Conservation (phyloP, 1,140 invertebrate genomes). For the Heliconius eleuchia region DNA sequence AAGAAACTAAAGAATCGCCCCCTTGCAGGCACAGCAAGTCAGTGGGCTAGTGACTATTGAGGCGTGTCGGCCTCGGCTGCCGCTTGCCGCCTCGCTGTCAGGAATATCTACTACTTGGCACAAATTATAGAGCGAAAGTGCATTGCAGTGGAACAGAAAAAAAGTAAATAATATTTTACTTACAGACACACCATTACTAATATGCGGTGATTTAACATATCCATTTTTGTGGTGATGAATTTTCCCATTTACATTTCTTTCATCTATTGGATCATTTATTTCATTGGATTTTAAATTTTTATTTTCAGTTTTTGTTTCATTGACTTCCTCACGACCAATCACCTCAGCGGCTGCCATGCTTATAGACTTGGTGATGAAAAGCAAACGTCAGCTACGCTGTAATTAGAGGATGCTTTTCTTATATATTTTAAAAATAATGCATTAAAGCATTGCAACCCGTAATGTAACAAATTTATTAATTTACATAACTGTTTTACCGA, state of each 20-base stretch:
- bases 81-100: not conserved
- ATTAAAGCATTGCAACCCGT: constrained; percentile 28
- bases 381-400: constrained; percentile 16
- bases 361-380: constrained; percentile 19
- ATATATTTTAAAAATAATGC: constrained; percentile 10
- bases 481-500: constrained; percentile 37
- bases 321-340: constrained; percentile 44
- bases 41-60: not conserved
- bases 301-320: constrained; percentile 32
- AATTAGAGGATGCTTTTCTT: not conserved
- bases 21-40: not conserved
- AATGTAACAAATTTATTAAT: not conserved
- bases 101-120: not conserved
- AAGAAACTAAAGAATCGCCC: not conserved
- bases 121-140: not conserved
- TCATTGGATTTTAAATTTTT: constrained; percentile 46
- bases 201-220: constrained; percentile 43
- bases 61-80: constrained; percentile 9
- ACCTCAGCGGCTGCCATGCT: constrained; percentile 57
- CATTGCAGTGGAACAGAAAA: not conserved
- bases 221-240: constrained; percentile 53
- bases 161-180: constrained; percentile 48
- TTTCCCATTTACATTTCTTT: constrained; percentile 57
- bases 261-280: constrained; percentile 27
- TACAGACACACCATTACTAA: constrained; percentile 53